phyloP scores from a whole-genome alignment of 2,888 invertebrate genomes.

The Sinopyrophorus schimmeli region DNA sequence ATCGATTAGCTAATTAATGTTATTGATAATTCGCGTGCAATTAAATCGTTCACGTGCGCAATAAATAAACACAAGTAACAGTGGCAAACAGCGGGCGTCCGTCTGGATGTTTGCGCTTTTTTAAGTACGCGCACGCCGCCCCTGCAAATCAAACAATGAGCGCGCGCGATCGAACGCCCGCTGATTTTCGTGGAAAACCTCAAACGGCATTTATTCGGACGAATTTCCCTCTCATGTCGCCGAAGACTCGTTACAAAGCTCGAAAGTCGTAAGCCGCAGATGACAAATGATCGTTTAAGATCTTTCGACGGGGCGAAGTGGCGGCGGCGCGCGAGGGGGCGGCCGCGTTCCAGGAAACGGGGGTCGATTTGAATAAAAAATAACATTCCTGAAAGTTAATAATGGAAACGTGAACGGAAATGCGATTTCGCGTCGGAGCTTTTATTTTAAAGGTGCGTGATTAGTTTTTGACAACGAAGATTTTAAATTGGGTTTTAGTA shows the following conservation, averaged over 20 bases:
- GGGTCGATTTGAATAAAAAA: slow-evolving; percentile 56
- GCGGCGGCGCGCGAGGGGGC: slow-evolving; percentile 33
- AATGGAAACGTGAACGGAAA: slow-evolving; percentile 57
- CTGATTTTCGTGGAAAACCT: slow-evolving; percentile 8
- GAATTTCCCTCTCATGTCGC: slow-evolving; percentile 2
- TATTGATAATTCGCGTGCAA: slow-evolving; percentile 55
- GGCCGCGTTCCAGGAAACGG: slow-evolving; percentile 33
- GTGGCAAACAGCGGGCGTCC: slow-evolving; percentile 50
- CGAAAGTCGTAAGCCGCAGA: slow-evolving; percentile 47
- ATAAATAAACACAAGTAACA: slow-evolving; percentile 46
- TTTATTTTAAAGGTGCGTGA: slow-evolving; percentile 54
- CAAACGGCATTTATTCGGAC: not conserved
- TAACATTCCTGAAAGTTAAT: slow-evolving; percentile 57
- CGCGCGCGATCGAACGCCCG: slow-evolving; percentile 4
- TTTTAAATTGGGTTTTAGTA: slow-evolving; percentile 55
- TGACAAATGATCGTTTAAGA: slow-evolving; percentile 54
- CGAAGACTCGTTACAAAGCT: slow-evolving; percentile 24
- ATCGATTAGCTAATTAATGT: slow-evolving; percentile 57
- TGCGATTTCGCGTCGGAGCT: slow-evolving; percentile 51
- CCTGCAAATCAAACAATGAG: slow-evolving; percentile 13
- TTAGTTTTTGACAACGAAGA: slow-evolving; percentile 54
- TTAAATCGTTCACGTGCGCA: slow-evolving; percentile 36
- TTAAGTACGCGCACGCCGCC: slow-evolving; percentile 7
- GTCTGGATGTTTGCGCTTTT: slow-evolving; percentile 35
- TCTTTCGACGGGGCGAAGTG: slow-evolving; percentile 42